Conservation (phyloP, 2,113 vertebrate genomes). For the Bombycilla garrulus region DNA sequence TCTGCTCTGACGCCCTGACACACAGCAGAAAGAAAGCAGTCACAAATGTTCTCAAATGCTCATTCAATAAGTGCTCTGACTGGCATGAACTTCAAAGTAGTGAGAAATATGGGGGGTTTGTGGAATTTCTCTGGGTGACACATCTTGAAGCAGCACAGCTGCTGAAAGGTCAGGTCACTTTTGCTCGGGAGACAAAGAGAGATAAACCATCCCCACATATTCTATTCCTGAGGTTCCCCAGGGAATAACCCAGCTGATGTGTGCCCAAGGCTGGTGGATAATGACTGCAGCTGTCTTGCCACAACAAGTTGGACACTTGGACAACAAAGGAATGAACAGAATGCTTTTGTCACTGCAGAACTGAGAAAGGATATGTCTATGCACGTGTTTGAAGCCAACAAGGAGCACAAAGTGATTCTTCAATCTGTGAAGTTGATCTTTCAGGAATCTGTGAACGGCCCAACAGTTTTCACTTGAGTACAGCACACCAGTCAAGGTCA, state of each 20-base stretch:
- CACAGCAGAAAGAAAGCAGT: background rate
- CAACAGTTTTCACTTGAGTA: background rate
- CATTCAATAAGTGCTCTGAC: background rate
- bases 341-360: background rate
- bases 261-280: background rate
- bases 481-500: constrained; percentile 9
- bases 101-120: background rate
- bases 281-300: background rate
- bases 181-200: background rate
- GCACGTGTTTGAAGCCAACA: background rate
- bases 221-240: background rate
- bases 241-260: background rate
- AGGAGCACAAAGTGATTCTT: background rate
- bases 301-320: background rate
- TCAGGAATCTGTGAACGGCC: background rate
- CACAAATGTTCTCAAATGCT: background rate
- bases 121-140: background rate
- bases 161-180: background rate
- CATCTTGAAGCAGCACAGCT: background rate
- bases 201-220: background rate
- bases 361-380: background rate
- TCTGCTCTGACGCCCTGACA: background rate
- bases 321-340: background rate
- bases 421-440: background rate
- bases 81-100: background rate